Conservation (phyloP, 1,140 invertebrate species). For the Dreissena rostriformis region DNA sequence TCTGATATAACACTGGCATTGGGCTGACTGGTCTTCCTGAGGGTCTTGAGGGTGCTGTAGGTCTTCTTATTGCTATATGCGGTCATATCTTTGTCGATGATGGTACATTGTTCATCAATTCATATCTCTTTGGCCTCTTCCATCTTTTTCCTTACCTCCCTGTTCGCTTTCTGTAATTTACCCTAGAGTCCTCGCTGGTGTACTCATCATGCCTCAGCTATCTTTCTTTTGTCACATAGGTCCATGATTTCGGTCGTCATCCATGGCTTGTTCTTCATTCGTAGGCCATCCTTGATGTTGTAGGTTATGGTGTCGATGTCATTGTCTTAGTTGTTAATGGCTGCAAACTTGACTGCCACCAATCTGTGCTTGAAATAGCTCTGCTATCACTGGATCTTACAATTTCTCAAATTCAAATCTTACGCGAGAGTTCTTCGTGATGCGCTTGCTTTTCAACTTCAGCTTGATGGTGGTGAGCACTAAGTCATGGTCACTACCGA, state of each 20-base stretch:
- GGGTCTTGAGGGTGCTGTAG: neutral
- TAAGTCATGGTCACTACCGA: slow-evolving; percentile 62
- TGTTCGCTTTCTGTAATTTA: too few relatives aligned
- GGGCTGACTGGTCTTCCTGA: neutral
- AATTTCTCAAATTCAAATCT: slow-evolving; percentile 53
- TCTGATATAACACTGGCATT: neutral
- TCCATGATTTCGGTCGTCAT: too few relatives aligned
- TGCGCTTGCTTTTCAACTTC: too few relatives aligned
- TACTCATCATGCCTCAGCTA: neutral
- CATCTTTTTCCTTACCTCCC: too few relatives aligned
- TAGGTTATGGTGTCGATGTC: slow-evolving; percentile 49
- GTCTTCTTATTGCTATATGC: neutral
- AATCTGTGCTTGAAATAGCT: slow-evolving; percentile 49
- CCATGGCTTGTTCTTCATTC: neutral
- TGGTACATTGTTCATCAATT: too few relatives aligned
- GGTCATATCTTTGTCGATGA: neutral
- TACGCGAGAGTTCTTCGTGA: slow-evolving; percentile 29
- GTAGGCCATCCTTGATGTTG: slow-evolving; percentile 20
- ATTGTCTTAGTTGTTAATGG: slow-evolving; percentile 19
- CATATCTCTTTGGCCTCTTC: too few relatives aligned
- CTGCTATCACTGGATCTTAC: slow-evolving; percentile 41
- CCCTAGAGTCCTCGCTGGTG: neutral
- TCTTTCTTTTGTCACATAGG: too few relatives aligned
- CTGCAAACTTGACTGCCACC: slow-evolving; percentile 51
- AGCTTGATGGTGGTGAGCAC: slow-evolving; percentile 57